Evolutionary conservation across 2,797 vertebrate species (phyloP), one percentile per base, ranked within the genome.

Genomic region (Pterois miles): DNA sequence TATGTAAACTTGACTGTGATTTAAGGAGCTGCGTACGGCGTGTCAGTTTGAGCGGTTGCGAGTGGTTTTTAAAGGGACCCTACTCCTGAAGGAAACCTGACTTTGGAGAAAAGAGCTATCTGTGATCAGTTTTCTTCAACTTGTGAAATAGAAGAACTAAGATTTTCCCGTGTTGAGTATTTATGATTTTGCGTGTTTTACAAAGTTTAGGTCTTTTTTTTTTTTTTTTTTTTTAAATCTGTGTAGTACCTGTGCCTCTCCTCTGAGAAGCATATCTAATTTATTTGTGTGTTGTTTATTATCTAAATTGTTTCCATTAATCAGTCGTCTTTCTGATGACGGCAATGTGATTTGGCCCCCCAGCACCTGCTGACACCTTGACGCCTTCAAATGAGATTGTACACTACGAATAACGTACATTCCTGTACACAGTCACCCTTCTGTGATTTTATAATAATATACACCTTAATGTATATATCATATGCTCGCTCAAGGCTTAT

Each of bases 51-150:
- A 76, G 73, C 46, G 56, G 67, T 66, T 38, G 36, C 60, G 62
- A 83, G 62, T 82, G 73, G 43, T 92, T 85, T 93, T 91, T 90
- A 91, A 94, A 93, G 91, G 91, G 91, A 89, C 82, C 76, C 83
- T 87, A 87, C 78, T 91, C 84, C 84, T 90, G 91, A 90, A 92
- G 91, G 80, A 92, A 90, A 91, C 86, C 72, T 81, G 90, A 80
- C 84, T 92, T 82, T 92, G 82, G 90, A 91, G 84, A 90, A 82
- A 87, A 86, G 74, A 82, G 74, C 86, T 86, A 77, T 88, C 87
- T 91, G 79, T 88, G 83, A 93, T 85, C 82, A 82, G 80, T 87
- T 89, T 90, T 92, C 84, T 93, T 93, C 69, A 89, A 85, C 82
- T 86, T 91, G 88, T 93, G 86, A 91, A 92, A 86, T 81, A 90